phyloP scores from a whole-genome alignment of 2,797 vertebrate genomes.

The Amniataba percoides region DNA sequence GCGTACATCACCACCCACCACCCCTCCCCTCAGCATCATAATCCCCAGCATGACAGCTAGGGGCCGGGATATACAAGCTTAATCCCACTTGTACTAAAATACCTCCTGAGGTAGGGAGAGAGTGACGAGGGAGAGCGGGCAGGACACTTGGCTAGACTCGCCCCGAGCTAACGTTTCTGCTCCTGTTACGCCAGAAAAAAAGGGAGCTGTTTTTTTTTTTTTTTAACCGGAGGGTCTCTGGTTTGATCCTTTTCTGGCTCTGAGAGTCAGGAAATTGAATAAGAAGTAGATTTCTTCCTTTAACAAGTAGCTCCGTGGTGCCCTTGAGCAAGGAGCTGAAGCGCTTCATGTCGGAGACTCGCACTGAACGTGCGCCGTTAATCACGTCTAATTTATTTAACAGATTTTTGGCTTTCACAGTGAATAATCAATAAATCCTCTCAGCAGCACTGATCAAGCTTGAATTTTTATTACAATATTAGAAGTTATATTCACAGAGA shows the following conservation, averaged over 20 bases:
- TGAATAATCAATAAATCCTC: conserved; percentile 8
- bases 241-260: conserved; percentile 57
- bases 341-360: conserved; percentile 8
- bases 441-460: background rate
- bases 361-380: conserved; percentile 12
- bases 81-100: conserved; percentile 80
- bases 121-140: conserved; percentile 50
- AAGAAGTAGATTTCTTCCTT: conserved; percentile 60
- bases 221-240: conserved; percentile 28
- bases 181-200: conserved; percentile 21
- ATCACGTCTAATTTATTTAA: conserved; percentile 28
- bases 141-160: conserved; percentile 44
- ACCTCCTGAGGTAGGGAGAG: conserved; percentile 69
- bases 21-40: conserved; percentile 69
- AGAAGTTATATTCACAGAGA: background rate
- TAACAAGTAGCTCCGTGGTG: conserved; percentile 32
- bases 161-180: conserved; percentile 36
- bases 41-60: conserved; percentile 76
- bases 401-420: conserved; percentile 11
- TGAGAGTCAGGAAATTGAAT: conserved; percentile 45
- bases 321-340: conserved; percentile 46
- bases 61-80: conserved; percentile 77
- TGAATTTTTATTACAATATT: background rate
- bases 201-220: background rate
- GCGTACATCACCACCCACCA: conserved; percentile 67